These are phyloP conservation scores for Chunga burmeisteri DNA, from an alignment of 2,113 vertebrate genomes.

Conservation along the genomic window DNA sequence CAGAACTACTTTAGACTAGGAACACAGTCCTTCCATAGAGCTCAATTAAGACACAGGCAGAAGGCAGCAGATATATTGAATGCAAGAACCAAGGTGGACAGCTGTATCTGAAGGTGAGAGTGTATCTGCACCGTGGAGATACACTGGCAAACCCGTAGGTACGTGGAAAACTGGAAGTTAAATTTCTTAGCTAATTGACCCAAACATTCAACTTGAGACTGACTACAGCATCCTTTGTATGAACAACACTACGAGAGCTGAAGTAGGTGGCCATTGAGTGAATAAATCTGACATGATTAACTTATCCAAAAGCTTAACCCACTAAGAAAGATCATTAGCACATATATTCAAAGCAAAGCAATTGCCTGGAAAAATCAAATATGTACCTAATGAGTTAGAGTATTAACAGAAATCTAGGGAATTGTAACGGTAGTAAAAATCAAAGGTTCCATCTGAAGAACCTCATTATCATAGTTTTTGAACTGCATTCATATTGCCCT, in stretches of 20 bases:
- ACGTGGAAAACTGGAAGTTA: neutral
- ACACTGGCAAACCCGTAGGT: neutral
- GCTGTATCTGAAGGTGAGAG: neutral
- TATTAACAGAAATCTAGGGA: neutral
- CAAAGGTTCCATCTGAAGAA: neutral
- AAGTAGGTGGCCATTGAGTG: neutral
- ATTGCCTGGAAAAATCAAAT: constrained; percentile 4
- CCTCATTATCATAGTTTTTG: neutral
- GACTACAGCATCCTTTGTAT: neutral
- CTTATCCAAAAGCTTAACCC: neutral
- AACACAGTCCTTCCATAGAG: neutral
- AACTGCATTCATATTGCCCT: neutral
- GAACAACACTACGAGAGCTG: neutral
- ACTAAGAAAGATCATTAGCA: neutral
- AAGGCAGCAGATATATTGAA: fast-evolving
- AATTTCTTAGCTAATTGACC: neutral
- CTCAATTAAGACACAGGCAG: neutral
- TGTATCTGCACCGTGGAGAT: neutral
- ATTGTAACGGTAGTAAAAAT: neutral
- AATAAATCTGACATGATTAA: neutral
- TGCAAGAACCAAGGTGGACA: neutral
- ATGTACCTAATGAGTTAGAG: neutral
- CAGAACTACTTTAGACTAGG: neutral
- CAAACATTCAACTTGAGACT: neutral
- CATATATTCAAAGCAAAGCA: neutral